Evolutionary conservation across 2,888 invertebrate species (phyloP).

Genomic region (Diarsia rubi): DNA sequence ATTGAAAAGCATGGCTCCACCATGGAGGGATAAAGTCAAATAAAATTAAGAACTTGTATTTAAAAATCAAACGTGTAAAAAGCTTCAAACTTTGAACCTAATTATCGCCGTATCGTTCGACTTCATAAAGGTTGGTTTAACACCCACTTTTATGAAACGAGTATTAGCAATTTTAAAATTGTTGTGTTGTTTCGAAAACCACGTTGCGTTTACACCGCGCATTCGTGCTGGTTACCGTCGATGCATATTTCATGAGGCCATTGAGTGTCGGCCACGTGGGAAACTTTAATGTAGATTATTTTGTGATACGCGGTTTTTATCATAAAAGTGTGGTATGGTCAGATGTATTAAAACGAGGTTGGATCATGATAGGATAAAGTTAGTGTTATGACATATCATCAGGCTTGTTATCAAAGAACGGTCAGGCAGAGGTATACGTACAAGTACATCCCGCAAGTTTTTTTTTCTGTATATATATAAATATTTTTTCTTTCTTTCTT

Average conservation of each 20-base stretch:
- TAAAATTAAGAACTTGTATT: too few relatives aligned
- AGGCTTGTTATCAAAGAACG: not conserved
- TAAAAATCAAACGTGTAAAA: too few relatives aligned
- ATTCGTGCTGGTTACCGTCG: not conserved
- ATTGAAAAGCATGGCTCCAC: too few relatives aligned
- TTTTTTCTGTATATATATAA: too few relatives aligned
- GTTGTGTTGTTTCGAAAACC: not conserved
- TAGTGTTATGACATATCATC: not conserved
- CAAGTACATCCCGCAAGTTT: not conserved
- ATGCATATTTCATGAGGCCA: slow-evolving; percentile 54
- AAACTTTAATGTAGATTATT: slow-evolving; percentile 46
- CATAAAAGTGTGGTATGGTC: not conserved
- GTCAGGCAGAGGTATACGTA: not conserved
- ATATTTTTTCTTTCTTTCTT: too few relatives aligned
- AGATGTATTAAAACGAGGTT: slow-evolving; percentile 1
- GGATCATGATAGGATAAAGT: not conserved
- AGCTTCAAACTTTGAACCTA: not conserved
- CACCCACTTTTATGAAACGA: not conserved
- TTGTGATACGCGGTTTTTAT: slow-evolving; percentile 32
- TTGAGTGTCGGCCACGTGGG: slow-evolving; percentile 41
- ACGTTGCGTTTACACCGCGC: not conserved
- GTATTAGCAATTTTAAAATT: too few relatives aligned
- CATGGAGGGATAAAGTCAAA: too few relatives aligned
- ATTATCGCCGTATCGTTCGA: not conserved
- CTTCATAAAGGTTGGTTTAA: not conserved